Conservation (phyloP, 2,888 invertebrate genomes). For the Synanthedon tipuliformis region DNA sequence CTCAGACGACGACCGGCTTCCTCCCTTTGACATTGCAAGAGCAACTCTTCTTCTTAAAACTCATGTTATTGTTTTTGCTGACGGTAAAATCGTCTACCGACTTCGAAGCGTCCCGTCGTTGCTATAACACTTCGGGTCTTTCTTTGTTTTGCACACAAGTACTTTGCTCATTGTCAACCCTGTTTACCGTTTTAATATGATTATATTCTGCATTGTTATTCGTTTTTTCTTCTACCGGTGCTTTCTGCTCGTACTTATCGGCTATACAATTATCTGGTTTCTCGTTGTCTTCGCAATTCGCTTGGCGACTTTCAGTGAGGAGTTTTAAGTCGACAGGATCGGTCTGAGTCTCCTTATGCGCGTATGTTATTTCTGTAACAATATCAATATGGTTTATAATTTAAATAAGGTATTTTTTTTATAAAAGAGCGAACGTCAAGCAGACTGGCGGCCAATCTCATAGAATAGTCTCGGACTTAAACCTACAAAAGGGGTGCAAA, state of each 20-base stretch:
- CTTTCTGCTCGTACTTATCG: conserved; percentile 14
- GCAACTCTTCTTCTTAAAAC: conserved; percentile 49
- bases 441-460: too few species aligned
- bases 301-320: conserved; percentile 38
- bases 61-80: conserved; percentile 29
- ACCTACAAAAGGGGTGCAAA: too few species aligned
- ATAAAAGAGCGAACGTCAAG: too few species aligned
- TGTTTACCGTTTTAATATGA: conserved; percentile 15
- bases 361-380: conserved; percentile 35
- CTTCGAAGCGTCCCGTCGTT: conserved; percentile 46
- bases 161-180: neutral
- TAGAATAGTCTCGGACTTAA: too few species aligned
- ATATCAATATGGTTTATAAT: neutral
- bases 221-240: conserved; percentile 12
- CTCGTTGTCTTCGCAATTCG: conserved; percentile 15
- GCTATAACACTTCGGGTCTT: conserved; percentile 51
- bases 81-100: conserved; percentile 41
- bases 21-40: conserved; percentile 52
- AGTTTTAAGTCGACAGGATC: conserved; percentile 43
- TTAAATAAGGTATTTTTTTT: too few species aligned
- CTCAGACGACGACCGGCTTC: conserved; percentile 48
- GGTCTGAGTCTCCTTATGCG: conserved; percentile 53
- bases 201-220: conserved; percentile 21
- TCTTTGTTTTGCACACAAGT: conserved; percentile 18
- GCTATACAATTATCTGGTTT: conserved; percentile 5